Conservation (phyloP, 1,140 invertebrate genomes). For the Pogonus chalceus region DNA sequence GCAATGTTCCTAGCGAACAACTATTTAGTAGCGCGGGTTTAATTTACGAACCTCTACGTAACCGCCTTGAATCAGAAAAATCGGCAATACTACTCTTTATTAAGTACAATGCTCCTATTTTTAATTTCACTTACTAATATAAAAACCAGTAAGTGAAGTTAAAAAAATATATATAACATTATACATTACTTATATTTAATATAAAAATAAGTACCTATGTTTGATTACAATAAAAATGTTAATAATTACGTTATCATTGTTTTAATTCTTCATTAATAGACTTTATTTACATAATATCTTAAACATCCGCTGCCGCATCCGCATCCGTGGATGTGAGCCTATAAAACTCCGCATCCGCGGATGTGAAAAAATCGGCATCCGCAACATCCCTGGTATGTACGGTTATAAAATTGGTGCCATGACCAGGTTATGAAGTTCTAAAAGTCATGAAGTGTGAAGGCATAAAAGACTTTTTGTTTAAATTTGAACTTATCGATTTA, state of each 20-base stretch:
- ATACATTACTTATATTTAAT: no score
- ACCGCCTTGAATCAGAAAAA: constrained; percentile 22
- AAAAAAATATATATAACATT: no score
- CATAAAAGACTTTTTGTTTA: no score
- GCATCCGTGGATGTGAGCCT: constrained; percentile 15
- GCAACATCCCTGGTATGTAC: constrained; percentile 13
- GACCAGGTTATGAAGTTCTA: no score
- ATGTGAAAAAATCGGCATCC: constrained; percentile 16
- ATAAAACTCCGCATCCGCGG: constrained; percentile 14
- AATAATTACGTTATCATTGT: constrained; percentile 11
- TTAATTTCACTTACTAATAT: constrained; percentile 23
- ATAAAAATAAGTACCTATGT: background rate
- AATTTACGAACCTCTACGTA: constrained; percentile 23
- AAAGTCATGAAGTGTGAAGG: no score
- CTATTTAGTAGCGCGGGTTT: constrained; percentile 23
- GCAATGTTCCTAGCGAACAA: constrained; percentile 23
- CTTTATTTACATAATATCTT: constrained; percentile 12
- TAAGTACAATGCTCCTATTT: constrained; percentile 23
- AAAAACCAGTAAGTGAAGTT: constrained; percentile 11
- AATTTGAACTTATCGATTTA: no score
- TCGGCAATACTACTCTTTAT: constrained; percentile 26
- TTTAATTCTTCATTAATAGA: constrained; percentile 16
- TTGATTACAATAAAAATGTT: constrained; percentile 8
- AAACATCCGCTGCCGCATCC: constrained; percentile 9
- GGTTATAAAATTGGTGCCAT: no score